Evolutionary conservation across 2,113 vertebrate genomes (phyloP).

Genomic region (Potamarius usumacintae): DNA sequence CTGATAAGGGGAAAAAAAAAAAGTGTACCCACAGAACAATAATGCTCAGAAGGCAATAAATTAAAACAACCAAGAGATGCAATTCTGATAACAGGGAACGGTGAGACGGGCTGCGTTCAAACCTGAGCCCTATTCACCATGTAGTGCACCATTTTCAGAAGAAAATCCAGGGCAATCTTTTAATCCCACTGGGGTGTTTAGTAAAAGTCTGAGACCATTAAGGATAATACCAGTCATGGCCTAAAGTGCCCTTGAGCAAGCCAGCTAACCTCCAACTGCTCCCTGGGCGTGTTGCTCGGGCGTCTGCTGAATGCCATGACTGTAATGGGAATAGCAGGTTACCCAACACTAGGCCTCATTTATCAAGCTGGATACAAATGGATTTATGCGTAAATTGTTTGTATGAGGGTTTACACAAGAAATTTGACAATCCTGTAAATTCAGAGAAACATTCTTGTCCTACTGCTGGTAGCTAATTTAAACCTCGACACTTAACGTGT

Average conservation of each 20-base stretch:
- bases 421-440: background rate
- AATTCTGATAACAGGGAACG: background rate
- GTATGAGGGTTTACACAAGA: background rate
- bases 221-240: no score
- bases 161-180: background rate
- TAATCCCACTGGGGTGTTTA: background rate
- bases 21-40: background rate
- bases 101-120: background rate
- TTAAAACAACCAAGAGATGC: constrained; percentile 4
- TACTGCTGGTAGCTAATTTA: background rate
- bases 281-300: no score
- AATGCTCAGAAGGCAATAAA: background rate
- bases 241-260: no score
- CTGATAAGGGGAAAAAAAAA: no score
- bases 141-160: background rate
- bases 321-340: background rate
- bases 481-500: background rate
- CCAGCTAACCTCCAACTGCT: no score
- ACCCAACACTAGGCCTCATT: background rate
- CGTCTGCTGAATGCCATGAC: no score
- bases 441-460: background rate
- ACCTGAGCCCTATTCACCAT: background rate
- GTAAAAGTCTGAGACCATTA: no score
- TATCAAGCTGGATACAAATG: background rate
- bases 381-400: background rate